Conservation (phyloP, 2,888 invertebrate genomes). For the Sarcophaga subvicina region DNA sequence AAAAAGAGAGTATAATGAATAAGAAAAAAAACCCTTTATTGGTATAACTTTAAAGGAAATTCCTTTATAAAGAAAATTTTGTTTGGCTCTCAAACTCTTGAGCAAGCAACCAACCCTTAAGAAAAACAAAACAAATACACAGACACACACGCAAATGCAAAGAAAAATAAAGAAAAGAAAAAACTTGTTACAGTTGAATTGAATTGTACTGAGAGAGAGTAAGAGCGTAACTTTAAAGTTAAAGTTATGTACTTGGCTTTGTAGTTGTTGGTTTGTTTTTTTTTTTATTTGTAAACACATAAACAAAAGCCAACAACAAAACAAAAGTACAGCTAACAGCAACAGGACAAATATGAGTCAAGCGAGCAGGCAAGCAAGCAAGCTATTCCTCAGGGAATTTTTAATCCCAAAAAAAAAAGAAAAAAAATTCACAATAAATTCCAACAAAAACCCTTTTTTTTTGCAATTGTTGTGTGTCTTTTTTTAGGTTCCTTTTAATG, state of each 20-base stretch:
- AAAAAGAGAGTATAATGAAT: not conserved
- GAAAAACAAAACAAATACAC: not conserved
- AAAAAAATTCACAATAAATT: not conserved
- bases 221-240: constrained; percentile 57
- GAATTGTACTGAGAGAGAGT: not conserved
- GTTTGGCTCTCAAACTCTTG: not conserved
- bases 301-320: not conserved
- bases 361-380: not conserved
- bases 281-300: not conserved
- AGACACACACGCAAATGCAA: not conserved
- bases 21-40: constrained; percentile 36
- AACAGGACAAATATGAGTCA: constrained; percentile 64
- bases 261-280: constrained; percentile 8
- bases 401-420: not conserved
- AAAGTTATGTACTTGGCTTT: constrained; percentile 57
- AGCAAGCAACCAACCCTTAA: constrained; percentile 44
- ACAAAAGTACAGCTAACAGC: constrained; percentile 65
- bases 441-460: constrained; percentile 45
- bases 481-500: too few species aligned
- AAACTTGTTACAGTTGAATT: constrained; percentile 41
- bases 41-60: constrained; percentile 31
- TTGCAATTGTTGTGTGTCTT: not conserved
- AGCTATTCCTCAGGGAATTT: constrained; percentile 37
- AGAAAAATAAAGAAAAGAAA: not conserved
- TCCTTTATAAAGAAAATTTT: constrained; percentile 57